A percentile compares a stretch with the other conserved stretches of the same genome.
Evolutionary conservation across 2,797 vertebrate genomes (phyloP).

Genomic region (Pangasius macronema): DNA sequence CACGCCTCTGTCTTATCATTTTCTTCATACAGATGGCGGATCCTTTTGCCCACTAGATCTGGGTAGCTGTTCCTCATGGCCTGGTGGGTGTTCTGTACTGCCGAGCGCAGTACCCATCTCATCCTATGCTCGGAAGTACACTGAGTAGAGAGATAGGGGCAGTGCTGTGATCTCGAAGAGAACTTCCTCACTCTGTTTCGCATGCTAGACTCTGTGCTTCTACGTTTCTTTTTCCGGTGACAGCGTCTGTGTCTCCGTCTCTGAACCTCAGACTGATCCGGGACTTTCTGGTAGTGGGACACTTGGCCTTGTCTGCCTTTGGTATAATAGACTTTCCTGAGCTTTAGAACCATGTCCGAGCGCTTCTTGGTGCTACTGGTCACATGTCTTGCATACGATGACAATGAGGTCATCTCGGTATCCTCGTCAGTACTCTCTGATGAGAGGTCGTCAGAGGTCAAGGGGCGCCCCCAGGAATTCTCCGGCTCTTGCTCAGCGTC

Average conservation of each 20-base stretch:
- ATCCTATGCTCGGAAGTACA: constrained; percentile 66
- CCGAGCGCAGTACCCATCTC: constrained; percentile 74
- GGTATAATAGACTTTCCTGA: constrained; percentile 69
- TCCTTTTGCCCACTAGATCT: constrained; percentile 80
- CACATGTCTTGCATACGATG: constrained; percentile 12
- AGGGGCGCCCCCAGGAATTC: constrained; percentile 67
- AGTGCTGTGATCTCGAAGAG: constrained; percentile 70
- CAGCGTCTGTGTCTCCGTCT: constrained; percentile 13
- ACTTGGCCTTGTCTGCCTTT: constrained; percentile 57
- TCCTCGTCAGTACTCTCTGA: constrained; percentile 59
- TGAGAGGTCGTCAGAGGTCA: constrained; percentile 63
- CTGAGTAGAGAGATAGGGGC: constrained; percentile 71
- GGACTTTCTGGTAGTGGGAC: constrained; percentile 59
- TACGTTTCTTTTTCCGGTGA: constrained; percentile 44
- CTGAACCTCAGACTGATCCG: constrained; percentile 44
- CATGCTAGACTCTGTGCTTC: constrained; percentile 37
- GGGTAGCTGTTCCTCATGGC: constrained; percentile 70
- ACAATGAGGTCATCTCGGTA: constrained; percentile 43
- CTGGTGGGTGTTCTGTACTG: constrained; percentile 62
- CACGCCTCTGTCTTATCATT: constrained; percentile 81
- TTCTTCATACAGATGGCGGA: constrained; percentile 83
- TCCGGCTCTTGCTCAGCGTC: constrained; percentile 35
- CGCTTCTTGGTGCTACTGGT: constrained; percentile 52
- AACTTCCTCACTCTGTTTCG: constrained; percentile 54
- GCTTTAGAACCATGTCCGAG: constrained; percentile 74